Evolutionary conservation across 2,797 vertebrate species (phyloP), one percentile per base, ranked within the genome.

Genomic region (Fistularia commersonii): DNA sequence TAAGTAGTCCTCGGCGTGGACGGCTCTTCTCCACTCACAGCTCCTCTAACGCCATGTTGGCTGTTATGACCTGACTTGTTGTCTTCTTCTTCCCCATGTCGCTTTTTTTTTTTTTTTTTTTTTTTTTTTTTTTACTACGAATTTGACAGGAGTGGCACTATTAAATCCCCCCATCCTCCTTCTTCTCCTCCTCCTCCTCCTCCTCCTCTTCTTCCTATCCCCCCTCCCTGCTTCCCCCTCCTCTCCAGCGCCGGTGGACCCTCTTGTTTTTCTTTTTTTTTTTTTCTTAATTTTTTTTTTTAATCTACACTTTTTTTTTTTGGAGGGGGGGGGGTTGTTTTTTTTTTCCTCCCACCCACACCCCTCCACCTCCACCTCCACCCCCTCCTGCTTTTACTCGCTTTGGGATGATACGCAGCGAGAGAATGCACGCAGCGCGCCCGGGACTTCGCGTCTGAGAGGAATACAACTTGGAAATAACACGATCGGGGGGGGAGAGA

Each of bases 1-100:
- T 97, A 95, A 96, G 95, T 93, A 93, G 91, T 92, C 90, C 88
- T 74, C 79, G 83, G 84, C 91, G 92, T 93, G 91, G 92, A 90
- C 90, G 91, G 90, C 66, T 80, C 85, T 86, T 80, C 82, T 87
- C 85, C 90, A 88, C 91, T 90, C 70, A 45, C 9, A 87, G 87
- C 90, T 89, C 90, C 82, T 88, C 87, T 78, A 93, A 91, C 94
- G 95, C 95, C 95, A 98, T 96, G 93, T 96, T 97, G 92, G 89
- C 87, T 89, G 82, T 84, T 80, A 84, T 87, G 90, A 89, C 86
- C 91, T 82, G 84, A 85, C 83, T 85, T 76, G 61, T 90, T 87
- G 83, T 82, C 57, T 15, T 54, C 69, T 12, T n/a, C 14, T 8
- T 8, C 5, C 15, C 7, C 7, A 31, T 41, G 15, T 51, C 32